Conservation (phyloP, 2,797 vertebrate genomes). For the Hoplostethus mediterraneus region DNA sequence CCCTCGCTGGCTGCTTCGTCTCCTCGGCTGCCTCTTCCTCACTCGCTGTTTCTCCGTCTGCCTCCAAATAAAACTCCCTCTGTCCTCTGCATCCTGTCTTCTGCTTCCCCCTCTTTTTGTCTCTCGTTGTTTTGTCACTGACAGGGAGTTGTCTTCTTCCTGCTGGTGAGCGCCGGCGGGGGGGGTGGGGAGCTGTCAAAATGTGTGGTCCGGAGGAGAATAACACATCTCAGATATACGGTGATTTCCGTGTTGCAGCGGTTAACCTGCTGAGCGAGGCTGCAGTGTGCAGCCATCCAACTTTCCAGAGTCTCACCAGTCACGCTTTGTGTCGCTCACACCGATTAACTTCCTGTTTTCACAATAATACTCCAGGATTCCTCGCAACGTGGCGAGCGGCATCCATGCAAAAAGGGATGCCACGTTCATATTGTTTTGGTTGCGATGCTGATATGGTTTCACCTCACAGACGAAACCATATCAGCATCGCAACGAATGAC, state of each 20-base stretch:
- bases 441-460: slow-evolving; percentile 2
- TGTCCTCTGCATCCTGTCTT: background rate
- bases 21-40: slow-evolving; percentile 14
- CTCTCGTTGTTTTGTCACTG: slow-evolving; percentile 13
- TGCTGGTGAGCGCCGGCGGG: background rate
- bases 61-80: slow-evolving; percentile 26
- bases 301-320: slow-evolving; percentile 18
- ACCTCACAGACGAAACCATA: no score
- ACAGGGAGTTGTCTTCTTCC: slow-evolving; percentile 7
- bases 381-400: background rate
- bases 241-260: slow-evolving; percentile 14
- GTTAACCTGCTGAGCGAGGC: slow-evolving; percentile 40
- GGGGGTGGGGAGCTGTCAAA: slow-evolving; percentile 15
- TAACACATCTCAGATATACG: slow-evolving; percentile 23
- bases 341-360: slow-evolving; percentile 3
- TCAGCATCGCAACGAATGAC: no score
- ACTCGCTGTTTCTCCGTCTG: background rate
- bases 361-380: slow-evolving; percentile 16
- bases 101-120: background rate
- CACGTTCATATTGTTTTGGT: slow-evolving; percentile 5
- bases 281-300: slow-evolving; percentile 17
- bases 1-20: slow-evolving; percentile 3
- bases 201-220: slow-evolving; percentile 15
- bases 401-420: background rate
- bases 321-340: background rate